Conservation (phyloP, 2,113 vertebrate genomes). For the Xyrauchen texanus region DNA sequence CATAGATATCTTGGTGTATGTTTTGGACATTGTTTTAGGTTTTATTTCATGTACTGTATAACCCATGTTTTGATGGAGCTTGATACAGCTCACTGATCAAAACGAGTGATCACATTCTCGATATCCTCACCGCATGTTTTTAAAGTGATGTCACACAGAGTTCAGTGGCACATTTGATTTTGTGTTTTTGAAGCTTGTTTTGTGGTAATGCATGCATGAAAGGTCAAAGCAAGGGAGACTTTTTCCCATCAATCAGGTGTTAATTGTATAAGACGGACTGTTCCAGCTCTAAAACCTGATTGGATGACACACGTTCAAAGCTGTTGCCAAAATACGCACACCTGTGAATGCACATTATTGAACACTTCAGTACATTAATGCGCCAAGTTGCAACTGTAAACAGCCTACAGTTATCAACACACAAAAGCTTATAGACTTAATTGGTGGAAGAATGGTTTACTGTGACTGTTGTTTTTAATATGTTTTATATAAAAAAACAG, state of each 20-base stretch:
- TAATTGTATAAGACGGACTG: not conserved
- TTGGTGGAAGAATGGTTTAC: too few relatives aligned
- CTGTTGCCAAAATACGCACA: too few relatives aligned
- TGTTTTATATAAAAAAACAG: too few relatives aligned
- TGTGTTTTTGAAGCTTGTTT: not conserved
- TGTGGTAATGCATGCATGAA: not conserved
- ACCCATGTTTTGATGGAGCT: too few relatives aligned
- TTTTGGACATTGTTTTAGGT: not conserved
- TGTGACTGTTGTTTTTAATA: too few relatives aligned
- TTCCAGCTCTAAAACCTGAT: too few relatives aligned
- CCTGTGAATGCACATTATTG: too few relatives aligned
- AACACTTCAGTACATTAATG: too few relatives aligned
- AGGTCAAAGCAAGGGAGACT: not conserved
- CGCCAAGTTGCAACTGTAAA: too few relatives aligned
- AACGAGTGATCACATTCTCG: not conserved
- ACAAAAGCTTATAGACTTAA: too few relatives aligned
- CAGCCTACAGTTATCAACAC: too few relatives aligned
- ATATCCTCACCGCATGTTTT: conserved; percentile 3
- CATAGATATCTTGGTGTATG: not conserved
- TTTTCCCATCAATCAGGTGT: not conserved
- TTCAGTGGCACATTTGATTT: not conserved
- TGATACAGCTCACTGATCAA: conserved; percentile 5
- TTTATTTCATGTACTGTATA: not conserved
- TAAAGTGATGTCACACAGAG: not conserved
- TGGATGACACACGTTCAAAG: too few relatives aligned